Conservation (phyloP, 2,113 vertebrate species). For the Accipiter virgatus region DNA sequence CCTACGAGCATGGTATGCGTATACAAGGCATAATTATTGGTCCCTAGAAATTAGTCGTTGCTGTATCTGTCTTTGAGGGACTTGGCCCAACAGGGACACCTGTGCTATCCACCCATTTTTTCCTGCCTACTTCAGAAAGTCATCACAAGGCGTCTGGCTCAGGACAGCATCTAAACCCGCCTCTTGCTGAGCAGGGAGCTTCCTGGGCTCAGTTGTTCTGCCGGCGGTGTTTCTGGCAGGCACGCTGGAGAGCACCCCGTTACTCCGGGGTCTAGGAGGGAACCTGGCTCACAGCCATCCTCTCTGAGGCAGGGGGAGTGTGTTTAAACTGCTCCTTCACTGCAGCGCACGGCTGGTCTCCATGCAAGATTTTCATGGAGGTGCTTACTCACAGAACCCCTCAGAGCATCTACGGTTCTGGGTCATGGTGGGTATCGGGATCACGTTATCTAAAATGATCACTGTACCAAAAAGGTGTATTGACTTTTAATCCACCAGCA, state of each 20-base stretch:
- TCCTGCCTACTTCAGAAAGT: not conserved
- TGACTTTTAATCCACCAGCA: not conserved
- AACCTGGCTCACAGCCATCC: fast-evolving
- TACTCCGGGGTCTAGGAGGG: not conserved
- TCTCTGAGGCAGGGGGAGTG: not conserved
- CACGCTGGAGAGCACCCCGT: fast-evolving
- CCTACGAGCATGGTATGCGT: not conserved
- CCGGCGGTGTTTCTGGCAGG: not conserved
- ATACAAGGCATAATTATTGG: not conserved
- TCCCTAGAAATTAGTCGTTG: not conserved
- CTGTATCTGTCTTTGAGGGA: not conserved
- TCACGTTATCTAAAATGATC: not conserved
- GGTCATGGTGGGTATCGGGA: not conserved
- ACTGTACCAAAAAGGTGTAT: not conserved
- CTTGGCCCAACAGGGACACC: not conserved
- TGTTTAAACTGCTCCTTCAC: not conserved
- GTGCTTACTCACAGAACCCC: not conserved
- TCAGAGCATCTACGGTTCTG: not conserved
- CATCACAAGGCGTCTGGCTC: not conserved
- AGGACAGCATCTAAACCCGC: not conserved
- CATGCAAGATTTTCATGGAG: not conserved
- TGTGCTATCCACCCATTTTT: not conserved
- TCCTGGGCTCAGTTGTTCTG: not conserved
- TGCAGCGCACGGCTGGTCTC: not conserved
- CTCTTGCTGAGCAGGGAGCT: fast-evolving